phyloP scores from a whole-genome alignment of 2,888 invertebrate species.

The Eupsilia transversa region DNA sequence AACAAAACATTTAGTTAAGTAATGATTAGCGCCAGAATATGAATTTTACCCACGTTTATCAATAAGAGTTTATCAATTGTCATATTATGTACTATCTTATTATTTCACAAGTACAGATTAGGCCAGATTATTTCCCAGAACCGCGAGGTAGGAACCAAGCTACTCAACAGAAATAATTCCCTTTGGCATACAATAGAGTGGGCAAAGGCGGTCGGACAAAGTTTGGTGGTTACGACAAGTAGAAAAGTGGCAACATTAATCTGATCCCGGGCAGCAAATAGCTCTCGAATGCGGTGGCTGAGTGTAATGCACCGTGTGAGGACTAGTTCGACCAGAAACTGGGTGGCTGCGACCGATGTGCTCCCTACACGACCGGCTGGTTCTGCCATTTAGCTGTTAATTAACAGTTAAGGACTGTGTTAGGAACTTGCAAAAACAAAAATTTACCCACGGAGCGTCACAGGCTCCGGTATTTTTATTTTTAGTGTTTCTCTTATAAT shows the following conservation, averaged over 20 bases:
- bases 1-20: not conserved
- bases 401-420: not conserved
- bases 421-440: not conserved
- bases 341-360: conserved; percentile 75
- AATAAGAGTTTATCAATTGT: too few species aligned
- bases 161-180: conserved; percentile 58
- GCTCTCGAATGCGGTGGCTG: conserved; percentile 88
- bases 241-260: conserved; percentile 90
- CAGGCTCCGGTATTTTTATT: not conserved
- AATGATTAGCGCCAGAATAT: too few species aligned
- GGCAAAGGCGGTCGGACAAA: conserved; percentile 67
- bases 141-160: conserved; percentile 30
- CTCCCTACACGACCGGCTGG: conserved; percentile 65
- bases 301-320: conserved; percentile 88
- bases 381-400: conserved; percentile 12
- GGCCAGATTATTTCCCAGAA: conserved; percentile 27
- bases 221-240: conserved; percentile 85
- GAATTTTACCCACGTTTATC: too few species aligned
- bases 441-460: not conserved
- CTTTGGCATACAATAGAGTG: conserved; percentile 69
- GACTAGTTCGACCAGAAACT: conserved; percentile 85
- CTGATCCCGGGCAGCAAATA: conserved; percentile 87
- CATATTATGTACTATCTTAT: not conserved
- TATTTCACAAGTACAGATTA: not conserved
- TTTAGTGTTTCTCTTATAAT: not conserved